Evolutionary conservation across 2,888 invertebrate genomes (phyloP).

Genomic region (Stenotaenia linearis): DNA sequence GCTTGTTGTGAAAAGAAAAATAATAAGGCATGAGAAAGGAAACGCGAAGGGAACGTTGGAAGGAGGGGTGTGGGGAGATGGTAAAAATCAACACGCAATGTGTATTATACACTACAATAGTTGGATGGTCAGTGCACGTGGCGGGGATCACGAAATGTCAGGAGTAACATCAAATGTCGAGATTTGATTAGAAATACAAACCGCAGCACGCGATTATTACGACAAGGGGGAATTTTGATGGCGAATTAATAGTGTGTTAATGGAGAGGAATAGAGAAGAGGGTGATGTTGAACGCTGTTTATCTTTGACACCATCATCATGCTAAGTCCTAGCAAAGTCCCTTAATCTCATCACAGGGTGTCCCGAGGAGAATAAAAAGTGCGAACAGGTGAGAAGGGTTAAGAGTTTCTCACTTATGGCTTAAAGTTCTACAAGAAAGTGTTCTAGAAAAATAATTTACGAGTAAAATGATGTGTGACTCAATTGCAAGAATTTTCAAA

Average conservation of each 20-base stretch:
- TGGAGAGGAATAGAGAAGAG: not conserved
- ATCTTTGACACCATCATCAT: constrained; percentile 18
- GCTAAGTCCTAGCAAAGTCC: not conserved
- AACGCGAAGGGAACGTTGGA: not conserved
- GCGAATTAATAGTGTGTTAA: constrained; percentile 19
- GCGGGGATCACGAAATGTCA: constrained; percentile 19
- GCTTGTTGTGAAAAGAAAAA: not conserved
- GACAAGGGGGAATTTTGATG: not conserved
- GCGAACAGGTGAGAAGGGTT: not conserved
- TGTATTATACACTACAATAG: not conserved
- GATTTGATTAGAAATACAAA: constrained; percentile 10
- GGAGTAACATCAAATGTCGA: constrained; percentile 2
- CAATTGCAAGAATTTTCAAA: too few species aligned
- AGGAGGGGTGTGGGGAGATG: not conserved
- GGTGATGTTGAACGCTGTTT: not conserved
- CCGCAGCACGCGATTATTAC: constrained; percentile 13
- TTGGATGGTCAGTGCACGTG: not conserved
- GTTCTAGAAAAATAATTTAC: too few species aligned
- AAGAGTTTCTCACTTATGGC: too few species aligned
- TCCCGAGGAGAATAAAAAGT: not conserved
- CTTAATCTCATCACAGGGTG: constrained; percentile 26
- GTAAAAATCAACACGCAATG: not conserved
- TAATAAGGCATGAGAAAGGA: not conserved
- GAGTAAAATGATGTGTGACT: too few species aligned
- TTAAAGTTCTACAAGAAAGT: too few species aligned